Base-by-base conservation (phyloP, 2,113 vertebrate genomes). In the Vulpes vulpes region DNA sequence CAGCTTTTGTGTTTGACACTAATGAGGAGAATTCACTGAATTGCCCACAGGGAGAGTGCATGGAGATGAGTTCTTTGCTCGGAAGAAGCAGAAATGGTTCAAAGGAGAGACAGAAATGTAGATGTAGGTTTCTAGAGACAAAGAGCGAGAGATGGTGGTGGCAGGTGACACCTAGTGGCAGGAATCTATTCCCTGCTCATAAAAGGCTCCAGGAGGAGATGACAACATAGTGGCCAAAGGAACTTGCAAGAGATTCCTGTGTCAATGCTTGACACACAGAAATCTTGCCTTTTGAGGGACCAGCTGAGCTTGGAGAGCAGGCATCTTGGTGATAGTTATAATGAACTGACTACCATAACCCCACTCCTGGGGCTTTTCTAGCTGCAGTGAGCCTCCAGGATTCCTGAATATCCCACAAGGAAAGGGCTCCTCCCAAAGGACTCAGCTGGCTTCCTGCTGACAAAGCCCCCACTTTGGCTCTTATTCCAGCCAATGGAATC, bases 111-210 rank as follows among this genome's bases (percentile, higher is more conserved):
- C n/a, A 59, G 38, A 80, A 49, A 73, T 32, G 32, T n/a, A n/a
- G 57, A 73, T 32, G 25, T n/a, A n/a, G 57, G 19, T 57, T 86
- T 95, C 80, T 59, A 49, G 69, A 55, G 23, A 57, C 60, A 25
- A 43, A 43, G 43, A 43, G 30, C 32, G 81, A 79, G 62, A 76
- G 51, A 83, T 19, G 6, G 30, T 43, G 51, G 84, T 76, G n/a
- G 57, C n/a, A 49, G 74, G 35, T 3, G 94, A 90, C 91, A 76
- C 84, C 96, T 94, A 95, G 96, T 69, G 94, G 94, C 57, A 35
- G 69, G 73, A 93, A 49, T 51, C n/a, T 25, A 14, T 19, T 51
- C 1, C 6, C 23, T 73, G 35, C 65, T 79, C 69, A 3, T 25
- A 25, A 53, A 69, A 82, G 22, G 35, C 17, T 32, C 14, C 16